Percentiles rank a stretch among this genome's conserved stretches.
phyloP scores from a whole-genome alignment of 2,113 vertebrate genomes.

The Archocentrus centrarchus region DNA sequence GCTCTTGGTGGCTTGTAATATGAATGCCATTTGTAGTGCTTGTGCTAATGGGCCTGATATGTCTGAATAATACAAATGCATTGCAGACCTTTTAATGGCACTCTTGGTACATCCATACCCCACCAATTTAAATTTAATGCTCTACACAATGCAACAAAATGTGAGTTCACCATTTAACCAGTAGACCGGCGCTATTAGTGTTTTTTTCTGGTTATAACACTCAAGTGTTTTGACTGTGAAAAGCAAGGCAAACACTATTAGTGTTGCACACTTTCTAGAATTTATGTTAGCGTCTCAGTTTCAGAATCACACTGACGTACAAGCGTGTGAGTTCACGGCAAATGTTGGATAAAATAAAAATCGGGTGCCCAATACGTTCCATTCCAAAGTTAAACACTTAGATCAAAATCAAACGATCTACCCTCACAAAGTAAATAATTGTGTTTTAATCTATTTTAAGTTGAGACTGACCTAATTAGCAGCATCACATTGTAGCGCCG shows the following conservation, averaged over 20 bases:
- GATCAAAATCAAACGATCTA: background rate
- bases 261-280: background rate
- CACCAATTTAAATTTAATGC: conserved; percentile 49
- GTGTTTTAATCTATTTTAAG: background rate
- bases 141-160: conserved; percentile 21
- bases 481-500: background rate
- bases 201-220: conserved; percentile 13
- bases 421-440: background rate
- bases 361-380: too few relatives aligned
- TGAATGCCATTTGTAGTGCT: conserved; percentile 58
- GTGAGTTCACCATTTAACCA: background rate
- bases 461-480: background rate
- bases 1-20: conserved; percentile 65
- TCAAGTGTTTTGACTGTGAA: conserved; percentile 1
- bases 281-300: background rate
- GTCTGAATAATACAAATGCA: conserved; percentile 63
- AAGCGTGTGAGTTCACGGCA: background rate
- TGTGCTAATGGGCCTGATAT: conserved; percentile 64
- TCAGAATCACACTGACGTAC: background rate
- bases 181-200: background rate
- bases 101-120: conserved; percentile 37
- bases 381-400: background rate
- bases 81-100: conserved; percentile 56
- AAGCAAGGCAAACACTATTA: background rate
- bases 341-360: background rate